Percentiles rank a stretch among this genome's conserved stretches.
These are phyloP conservation scores for Chymomyza amoena DNA, from an alignment of 2,888 invertebrate genomes.

Conservation along the genomic window DNA sequence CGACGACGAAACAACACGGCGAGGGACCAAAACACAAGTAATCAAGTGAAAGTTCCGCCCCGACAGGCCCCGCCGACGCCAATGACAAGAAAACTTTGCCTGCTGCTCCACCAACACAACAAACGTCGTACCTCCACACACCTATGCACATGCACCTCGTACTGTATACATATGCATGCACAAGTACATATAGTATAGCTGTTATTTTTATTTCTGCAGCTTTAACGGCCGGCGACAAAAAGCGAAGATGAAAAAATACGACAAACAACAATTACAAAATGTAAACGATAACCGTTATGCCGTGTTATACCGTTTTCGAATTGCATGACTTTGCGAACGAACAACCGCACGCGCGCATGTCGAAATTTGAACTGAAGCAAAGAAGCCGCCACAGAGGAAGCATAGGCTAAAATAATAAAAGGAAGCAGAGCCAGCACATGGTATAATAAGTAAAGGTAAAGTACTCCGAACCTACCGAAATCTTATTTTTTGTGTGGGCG, in stretches of 20 bases:
- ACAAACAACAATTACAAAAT: too few relatives aligned
- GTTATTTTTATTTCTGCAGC: not conserved
- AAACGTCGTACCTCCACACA: too few relatives aligned
- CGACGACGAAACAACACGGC: not conserved
- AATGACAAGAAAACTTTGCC: constrained; percentile 6
- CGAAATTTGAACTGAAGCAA: constrained; percentile 57
- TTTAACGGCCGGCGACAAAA: not conserved
- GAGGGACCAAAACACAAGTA: not conserved
- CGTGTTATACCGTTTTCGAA: too few relatives aligned
- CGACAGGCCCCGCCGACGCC: not conserved
- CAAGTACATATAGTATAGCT: not conserved
- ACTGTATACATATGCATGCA: not conserved
- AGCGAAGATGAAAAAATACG: too few relatives aligned
- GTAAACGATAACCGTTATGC: too few relatives aligned
- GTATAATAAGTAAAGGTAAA: too few relatives aligned
- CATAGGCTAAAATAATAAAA: constrained; percentile 17
- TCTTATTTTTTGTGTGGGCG: too few relatives aligned
- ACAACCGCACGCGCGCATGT: constrained; percentile 61
- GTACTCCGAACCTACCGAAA: too few relatives aligned
- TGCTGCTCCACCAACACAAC: not conserved
- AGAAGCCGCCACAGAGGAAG: constrained; percentile 26
- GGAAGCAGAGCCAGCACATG: constrained; percentile 13
- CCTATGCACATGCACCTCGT: too few relatives aligned
- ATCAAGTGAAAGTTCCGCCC: not conserved
- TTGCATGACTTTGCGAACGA: not conserved